Conservation (phyloP, 2,113 vertebrate genomes). For the Paradoxurus hermaphroditus region DNA sequence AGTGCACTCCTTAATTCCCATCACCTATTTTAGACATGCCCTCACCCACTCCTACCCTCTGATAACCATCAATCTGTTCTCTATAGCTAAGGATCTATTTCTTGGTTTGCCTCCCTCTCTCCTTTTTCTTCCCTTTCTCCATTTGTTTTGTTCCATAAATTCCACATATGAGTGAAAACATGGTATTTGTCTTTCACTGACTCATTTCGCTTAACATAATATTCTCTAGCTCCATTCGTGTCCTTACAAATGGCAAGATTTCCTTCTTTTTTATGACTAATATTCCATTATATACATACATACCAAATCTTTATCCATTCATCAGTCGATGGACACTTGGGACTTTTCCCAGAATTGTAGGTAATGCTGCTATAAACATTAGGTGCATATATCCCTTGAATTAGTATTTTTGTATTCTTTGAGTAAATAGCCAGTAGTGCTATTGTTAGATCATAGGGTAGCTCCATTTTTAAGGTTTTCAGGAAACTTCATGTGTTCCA, state of each 20-base stretch:
- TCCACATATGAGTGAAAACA: neutral
- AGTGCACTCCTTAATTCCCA: neutral
- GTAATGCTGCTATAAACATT: neutral
- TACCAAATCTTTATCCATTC: neutral
- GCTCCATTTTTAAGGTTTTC: neutral
- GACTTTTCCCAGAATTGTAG: neutral
- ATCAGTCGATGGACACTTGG: neutral
- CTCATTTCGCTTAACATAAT: neutral
- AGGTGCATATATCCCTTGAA: neutral
- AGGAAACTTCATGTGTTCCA: neutral
- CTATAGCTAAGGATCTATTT: neutral
- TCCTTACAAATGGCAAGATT: neutral
- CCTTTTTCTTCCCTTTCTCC: neutral
- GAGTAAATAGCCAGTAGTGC: neutral
- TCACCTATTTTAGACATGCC: neutral
- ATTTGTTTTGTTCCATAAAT: neutral
- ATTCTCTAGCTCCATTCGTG: neutral
- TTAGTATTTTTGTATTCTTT: neutral
- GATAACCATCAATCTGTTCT: neutral
- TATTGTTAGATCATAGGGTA: neutral
- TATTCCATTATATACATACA: neutral
- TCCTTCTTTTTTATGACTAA: neutral
- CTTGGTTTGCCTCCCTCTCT: neutral
- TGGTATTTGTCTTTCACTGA: neutral
- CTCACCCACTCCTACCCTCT: neutral